Percentiles rank a stretch among this genome's conserved stretches.
Evolutionary conservation across 2,113 vertebrate genomes (phyloP).

Genomic region (Petromus typicus): DNA sequence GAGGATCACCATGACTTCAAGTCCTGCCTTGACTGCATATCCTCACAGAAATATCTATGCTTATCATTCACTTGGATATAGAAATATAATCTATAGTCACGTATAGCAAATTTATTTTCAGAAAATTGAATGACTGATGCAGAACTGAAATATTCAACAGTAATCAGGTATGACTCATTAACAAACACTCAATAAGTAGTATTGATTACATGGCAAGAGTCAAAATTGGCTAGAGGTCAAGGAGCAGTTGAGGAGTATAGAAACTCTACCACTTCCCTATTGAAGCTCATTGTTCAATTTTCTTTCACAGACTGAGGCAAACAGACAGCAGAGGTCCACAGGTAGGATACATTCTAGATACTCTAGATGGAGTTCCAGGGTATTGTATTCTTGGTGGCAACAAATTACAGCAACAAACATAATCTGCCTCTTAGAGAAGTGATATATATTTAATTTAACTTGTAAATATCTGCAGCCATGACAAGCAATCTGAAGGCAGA

Average conservation of each 20-base stretch:
- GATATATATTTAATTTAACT: conserved; percentile 15
- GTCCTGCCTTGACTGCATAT: not conserved
- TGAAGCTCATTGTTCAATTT: not conserved
- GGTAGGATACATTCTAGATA: not conserved
- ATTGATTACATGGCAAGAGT: not conserved
- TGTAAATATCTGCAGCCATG: not conserved
- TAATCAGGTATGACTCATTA: not conserved
- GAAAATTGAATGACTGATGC: not conserved
- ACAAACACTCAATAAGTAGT: not conserved
- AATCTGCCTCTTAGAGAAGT: not conserved
- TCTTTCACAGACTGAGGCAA: not conserved
- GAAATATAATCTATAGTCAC: not conserved
- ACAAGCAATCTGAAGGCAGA: not conserved
- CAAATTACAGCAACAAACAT: not conserved
- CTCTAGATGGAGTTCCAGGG: not conserved
- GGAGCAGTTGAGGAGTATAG: not conserved
- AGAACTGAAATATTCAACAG: conserved; percentile 20
- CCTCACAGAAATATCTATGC: not conserved
- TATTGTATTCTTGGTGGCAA: not conserved
- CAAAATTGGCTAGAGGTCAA: not conserved
- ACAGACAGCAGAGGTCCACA: not conserved
- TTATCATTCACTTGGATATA: not conserved
- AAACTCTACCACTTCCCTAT: not conserved
- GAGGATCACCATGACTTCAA: no score
- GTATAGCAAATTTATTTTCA: not conserved